Conservation (phyloP, 2,797 vertebrate species). For the Pangasius mekongensis region DNA sequence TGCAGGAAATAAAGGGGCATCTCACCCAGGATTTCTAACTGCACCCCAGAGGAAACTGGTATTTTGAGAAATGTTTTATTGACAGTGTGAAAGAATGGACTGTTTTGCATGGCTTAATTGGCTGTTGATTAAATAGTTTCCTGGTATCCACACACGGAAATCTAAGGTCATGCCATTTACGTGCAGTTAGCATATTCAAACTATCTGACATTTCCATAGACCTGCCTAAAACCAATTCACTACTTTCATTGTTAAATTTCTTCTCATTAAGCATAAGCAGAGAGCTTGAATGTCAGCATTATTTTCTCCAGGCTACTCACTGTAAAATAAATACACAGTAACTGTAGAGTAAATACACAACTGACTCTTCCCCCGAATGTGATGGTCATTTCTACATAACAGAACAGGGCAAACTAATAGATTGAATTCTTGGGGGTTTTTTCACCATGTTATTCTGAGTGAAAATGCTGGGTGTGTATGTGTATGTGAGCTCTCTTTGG, state of each 20-base stretch:
- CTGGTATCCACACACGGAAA: conserved; percentile 8
- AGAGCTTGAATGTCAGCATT: background rate
- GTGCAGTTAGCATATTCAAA: conserved; percentile 28
- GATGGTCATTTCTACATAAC: background rate
- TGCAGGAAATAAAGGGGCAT: conserved; percentile 22
- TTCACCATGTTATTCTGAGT: background rate
- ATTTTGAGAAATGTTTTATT: conserved; percentile 22
- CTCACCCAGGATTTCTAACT: conserved; percentile 24
- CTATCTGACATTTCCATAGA: conserved; percentile 28
- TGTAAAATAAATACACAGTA: too few species aligned
- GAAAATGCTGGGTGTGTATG: background rate
- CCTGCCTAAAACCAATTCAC: background rate
- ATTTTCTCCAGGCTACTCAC: background rate
- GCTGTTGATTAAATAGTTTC: conserved; percentile 22
- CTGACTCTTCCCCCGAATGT: background rate
- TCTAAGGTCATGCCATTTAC: conserved; percentile 16
- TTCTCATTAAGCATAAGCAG: conserved; percentile 14
- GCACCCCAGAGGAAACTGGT: conserved; percentile 8
- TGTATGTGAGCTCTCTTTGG: background rate
- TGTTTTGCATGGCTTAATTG: conserved; percentile 26
- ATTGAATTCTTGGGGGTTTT: background rate
- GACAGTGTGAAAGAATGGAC: conserved; percentile 19
- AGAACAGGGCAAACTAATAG: too few species aligned
- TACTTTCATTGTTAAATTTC: background rate
- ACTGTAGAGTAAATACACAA: too few species aligned